phyloP scores from a whole-genome alignment of 2,888 invertebrate species.

The Agelastica alni region DNA sequence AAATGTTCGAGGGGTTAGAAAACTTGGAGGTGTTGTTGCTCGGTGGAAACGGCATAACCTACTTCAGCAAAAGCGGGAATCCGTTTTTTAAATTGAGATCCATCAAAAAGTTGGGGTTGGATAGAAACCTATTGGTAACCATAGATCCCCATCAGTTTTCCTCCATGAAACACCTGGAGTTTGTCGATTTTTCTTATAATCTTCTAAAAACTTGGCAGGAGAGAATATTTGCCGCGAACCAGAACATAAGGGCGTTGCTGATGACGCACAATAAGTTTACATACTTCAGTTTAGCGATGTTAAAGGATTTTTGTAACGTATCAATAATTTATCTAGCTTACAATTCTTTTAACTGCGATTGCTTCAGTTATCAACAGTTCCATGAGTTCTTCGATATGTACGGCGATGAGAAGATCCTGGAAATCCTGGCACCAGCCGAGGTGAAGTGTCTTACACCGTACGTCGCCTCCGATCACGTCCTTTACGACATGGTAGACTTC shows the following conservation, averaged over 20 bases:
- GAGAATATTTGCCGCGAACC: slow-evolving; percentile 58
- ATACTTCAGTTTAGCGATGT: slow-evolving; percentile 62
- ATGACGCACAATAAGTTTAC: slow-evolving; percentile 63
- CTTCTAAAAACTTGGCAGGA: slow-evolving; percentile 61
- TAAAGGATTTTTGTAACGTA: slow-evolving; percentile 61
- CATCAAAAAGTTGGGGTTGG: slow-evolving; percentile 59
- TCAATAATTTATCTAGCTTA: slow-evolving; percentile 58
- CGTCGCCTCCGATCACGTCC: slow-evolving; percentile 9
- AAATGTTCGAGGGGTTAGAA: slow-evolving; percentile 59
- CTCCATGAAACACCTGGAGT: slow-evolving; percentile 56
- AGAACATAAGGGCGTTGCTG: slow-evolving; percentile 54
- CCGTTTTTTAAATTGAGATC: slow-evolving; percentile 60
- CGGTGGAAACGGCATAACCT: slow-evolving; percentile 59
- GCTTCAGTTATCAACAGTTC: slow-evolving; percentile 43
- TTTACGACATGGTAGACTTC: slow-evolving; percentile 40
- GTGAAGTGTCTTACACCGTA: slow-evolving; percentile 7
- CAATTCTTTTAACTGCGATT: slow-evolving; percentile 64
- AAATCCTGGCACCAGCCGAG: slow-evolving; percentile 2
- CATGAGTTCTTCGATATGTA: neutral
- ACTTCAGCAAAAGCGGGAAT: slow-evolving; percentile 56
- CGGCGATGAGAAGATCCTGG: neutral
- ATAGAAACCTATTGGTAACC: slow-evolving; percentile 58
- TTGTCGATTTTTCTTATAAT: slow-evolving; percentile 61
- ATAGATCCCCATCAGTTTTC: slow-evolving; percentile 57
- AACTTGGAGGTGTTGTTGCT: slow-evolving; percentile 59